phyloP scores from a whole-genome alignment of 2,113 vertebrate genomes.

The Erinaceus europaeus region DNA sequence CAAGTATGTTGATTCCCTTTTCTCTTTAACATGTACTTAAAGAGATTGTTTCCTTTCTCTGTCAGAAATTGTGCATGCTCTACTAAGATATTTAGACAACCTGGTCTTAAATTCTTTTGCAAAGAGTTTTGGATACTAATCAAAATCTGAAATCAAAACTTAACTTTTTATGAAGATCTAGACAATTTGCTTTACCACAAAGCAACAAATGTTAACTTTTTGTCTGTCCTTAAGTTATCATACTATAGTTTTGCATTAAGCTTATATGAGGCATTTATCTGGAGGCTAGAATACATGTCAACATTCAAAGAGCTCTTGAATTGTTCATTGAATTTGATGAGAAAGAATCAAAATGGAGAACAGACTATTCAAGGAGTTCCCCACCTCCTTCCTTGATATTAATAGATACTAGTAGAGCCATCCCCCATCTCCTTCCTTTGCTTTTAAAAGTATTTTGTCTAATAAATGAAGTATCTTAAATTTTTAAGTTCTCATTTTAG shows the following conservation, averaged over 20 bases:
- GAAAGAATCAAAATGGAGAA: neutral
- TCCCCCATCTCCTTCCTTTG: neutral
- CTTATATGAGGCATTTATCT: neutral
- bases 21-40: neutral
- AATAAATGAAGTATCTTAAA: neutral
- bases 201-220: neutral
- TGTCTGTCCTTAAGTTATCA: neutral
- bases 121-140: neutral
- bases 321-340: neutral
- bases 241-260: neutral
- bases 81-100: neutral
- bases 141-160: neutral
- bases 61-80: neutral
- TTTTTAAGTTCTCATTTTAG: neutral
- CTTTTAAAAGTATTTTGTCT: slow-evolving; percentile 21
- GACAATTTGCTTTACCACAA: neutral
- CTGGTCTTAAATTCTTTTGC: neutral
- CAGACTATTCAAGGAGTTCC: neutral
- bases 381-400: neutral
- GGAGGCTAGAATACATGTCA: neutral
- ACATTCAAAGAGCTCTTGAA: slow-evolving; percentile 5
- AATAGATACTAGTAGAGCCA: neutral
- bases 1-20: slow-evolving; percentile 85
- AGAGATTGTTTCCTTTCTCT: neutral
- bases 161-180: slow-evolving; percentile 10